Percentiles rank a stretch among this genome's conserved stretches.
phyloP scores from a whole-genome alignment of 2,797 vertebrate genomes.

The Hyperoplus immaculatus region DNA sequence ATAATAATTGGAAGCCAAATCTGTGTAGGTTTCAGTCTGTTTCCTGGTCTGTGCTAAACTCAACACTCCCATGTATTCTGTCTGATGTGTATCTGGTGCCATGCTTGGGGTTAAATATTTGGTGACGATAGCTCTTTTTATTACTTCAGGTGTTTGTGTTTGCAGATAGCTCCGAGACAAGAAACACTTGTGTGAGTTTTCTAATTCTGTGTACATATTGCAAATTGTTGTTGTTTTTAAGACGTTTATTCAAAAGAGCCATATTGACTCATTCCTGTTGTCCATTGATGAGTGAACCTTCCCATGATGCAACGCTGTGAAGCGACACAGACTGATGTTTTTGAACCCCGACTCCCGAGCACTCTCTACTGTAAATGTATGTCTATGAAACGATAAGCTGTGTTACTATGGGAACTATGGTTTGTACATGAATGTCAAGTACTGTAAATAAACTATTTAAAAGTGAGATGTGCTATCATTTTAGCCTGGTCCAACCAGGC shows the following conservation, averaged over 20 bases:
- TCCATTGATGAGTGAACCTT: not conserved
- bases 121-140: conserved; percentile 23
- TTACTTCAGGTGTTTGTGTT: conserved; percentile 35
- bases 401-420: conserved; percentile 26
- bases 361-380: conserved; percentile 38
- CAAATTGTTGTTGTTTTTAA: conserved; percentile 1
- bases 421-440: conserved; percentile 45
- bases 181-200: conserved; percentile 21
- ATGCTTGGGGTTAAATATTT: conserved; percentile 23
- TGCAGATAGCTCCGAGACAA: conserved; percentile 23
- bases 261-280: conserved; percentile 12
- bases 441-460: conserved; percentile 63
- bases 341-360: not conserved
- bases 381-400: conserved; percentile 41
- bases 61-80: not conserved
- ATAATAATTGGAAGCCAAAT: conserved; percentile 30
- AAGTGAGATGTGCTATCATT: not conserved
- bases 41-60: conserved; percentile 4
- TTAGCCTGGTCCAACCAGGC: not conserved
- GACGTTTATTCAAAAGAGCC: conserved; percentile 17
- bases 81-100: conserved; percentile 48
- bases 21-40: not conserved
- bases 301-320: not conserved
- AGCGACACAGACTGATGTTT: conserved; percentile 10
- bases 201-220: conserved; percentile 23